Evolutionary conservation across 2,797 vertebrate genomes (phyloP), one percentile per base, ranked within the genome.

Genomic region (Perdix hodgsoniae): DNA sequence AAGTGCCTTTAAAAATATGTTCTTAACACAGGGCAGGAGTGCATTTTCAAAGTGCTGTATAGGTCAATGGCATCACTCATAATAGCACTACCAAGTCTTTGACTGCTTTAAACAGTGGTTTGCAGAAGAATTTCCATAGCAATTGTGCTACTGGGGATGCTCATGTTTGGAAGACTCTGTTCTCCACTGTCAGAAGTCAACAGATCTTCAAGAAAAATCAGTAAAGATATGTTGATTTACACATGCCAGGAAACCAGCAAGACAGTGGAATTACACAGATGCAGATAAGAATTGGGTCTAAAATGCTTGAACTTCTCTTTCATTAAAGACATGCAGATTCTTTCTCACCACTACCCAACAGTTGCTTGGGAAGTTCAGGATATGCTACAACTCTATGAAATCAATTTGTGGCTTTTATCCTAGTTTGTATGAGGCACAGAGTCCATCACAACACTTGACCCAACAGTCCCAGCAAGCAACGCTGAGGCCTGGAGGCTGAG

Each of bases 131-230:
- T 50, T 76, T 70, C 70, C 73, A 72, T 17, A 88, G 56, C 42
- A 74, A 40, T 33, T 70, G 52, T 50, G 40, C 16, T 52, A 26
- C 39, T 5, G 37, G 61, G 29, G n/a, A 73, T 5, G 19, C 21
- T 65, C 2, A 2, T 31, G 63, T 37, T 13, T 44, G 60, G 14
- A 57, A 21, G 29, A 31, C 6, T 8, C 0, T 3, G 4, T 37
- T 82, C 81, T 83, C 67, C 61, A 0, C 74, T 59, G 61, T 64
- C 26, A 82, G 39, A 70, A 84, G 21, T 40, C 76, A 89, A 52
- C 19, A 17, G 12, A 21, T 16, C 40, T 61, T 66, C 54, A 65
- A 0, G 9, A 26, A 47, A 47, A 56, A 52, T 24, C 89, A 75
- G 9, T 8, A 21, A 17, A 66, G 37, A 69, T 49, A 52, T 8